Evolutionary conservation across 92 coral and sea anemone genomes (phyloP), one percentile per base, ranked within the genome.

Genomic region (Nematostella vectensis): DNA sequence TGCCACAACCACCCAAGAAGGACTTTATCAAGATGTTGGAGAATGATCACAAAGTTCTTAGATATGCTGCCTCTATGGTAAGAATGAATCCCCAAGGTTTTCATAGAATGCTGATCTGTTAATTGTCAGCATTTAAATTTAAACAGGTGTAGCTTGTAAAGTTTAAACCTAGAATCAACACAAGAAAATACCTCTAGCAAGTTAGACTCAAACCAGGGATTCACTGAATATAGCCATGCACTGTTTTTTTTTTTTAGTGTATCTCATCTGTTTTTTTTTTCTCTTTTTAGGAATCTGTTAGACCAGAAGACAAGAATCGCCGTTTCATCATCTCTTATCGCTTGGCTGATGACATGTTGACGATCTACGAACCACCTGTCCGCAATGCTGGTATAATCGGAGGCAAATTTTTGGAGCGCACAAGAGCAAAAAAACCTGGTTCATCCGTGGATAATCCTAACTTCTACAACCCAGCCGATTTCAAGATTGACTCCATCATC

Each of bases 1-100:
- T 93, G 10, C 99, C 99, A 4, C 99, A 93, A 55, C 99, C 99
- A 49, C 99, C 99, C 27, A 93, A 89, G 80, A 93, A 93, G 66
- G 99, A 93, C 31, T 86, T 93, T 66, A 93, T 93, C 70, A 74
- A 81, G 65, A 93, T 93, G 99, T 50, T 93, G 72, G 99, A 93
- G 58, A 93, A 93, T 69, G 96, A 93, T 54, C 89, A 93, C 76
- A 93, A 83, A 69, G 86, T 93, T 13, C 81, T 93, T 2, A 65
- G 99, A 60, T 93, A 93, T 71, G 91, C 99, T 27, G 96, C 99
- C 30, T 71, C 86, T 10, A 58, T 93, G 96, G 99, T 93, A 62
- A 65, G 83, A 43, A 8, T 17, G 10, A 24, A 50, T 24, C 15
- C n/a, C n/a, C n/a, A n/a, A n/a, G n/a, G n/a, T n/a, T n/a, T n/a